Evolutionary conservation across 2,797 vertebrate genomes (phyloP).

Genomic region (Glossophaga mutica): DNA sequence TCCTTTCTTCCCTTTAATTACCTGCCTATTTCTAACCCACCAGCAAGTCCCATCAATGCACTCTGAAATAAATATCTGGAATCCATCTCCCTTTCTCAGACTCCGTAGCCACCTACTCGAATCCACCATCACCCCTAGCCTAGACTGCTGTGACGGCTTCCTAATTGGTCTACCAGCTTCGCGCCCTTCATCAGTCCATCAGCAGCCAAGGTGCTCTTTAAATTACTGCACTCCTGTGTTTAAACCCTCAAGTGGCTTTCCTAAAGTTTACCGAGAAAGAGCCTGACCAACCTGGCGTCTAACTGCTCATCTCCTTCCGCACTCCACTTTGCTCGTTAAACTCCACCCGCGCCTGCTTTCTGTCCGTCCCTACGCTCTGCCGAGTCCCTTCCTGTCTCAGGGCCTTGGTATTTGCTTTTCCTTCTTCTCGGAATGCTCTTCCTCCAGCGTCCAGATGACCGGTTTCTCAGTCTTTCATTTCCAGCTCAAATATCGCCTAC

Average conservation of each 20-base stretch:
- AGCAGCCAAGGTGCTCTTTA: neutral
- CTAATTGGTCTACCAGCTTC: neutral
- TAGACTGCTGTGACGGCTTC: neutral
- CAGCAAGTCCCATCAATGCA: neutral
- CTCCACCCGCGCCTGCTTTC: neutral
- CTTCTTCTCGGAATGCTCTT: neutral
- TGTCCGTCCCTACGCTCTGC: neutral
- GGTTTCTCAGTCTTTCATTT: neutral
- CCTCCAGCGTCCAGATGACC: neutral
- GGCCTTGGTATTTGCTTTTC: neutral
- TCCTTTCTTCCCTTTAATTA: neutral
- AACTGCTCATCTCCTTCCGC: neutral
- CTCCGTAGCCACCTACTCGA: neutral
- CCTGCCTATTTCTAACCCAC: neutral
- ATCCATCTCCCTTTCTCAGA: neutral
- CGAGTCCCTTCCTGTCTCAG: neutral
- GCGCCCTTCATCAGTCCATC: neutral
- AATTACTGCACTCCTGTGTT: neutral
- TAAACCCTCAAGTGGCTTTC: neutral
- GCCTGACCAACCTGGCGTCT: neutral
- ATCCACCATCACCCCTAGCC: neutral
- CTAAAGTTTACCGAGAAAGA: neutral
- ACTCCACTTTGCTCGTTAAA: neutral
- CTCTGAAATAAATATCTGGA: neutral
- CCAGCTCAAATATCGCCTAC: neutral